Base-by-base conservation (phyloP, 1,140 invertebrate species). In the Papilio polytes region DNA sequence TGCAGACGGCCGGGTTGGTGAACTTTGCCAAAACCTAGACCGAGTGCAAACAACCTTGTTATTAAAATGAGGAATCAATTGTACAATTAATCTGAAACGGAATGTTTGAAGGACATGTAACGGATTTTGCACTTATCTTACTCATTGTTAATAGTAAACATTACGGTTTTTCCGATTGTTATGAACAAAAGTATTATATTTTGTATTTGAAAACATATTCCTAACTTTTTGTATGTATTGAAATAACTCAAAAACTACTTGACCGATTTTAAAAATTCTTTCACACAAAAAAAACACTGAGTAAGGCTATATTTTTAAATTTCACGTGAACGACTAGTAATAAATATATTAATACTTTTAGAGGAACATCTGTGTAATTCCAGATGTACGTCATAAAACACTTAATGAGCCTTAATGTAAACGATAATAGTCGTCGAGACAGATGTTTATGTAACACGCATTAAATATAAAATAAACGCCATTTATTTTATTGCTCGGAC, bases 1-100 rank as follows among this genome's bases (percentile, higher is more conserved):
- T 63, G 31, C 31, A 78, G 77, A 78, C 77, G 56, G 31, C 12
- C 56, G 77, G 77, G 77, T 78, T 44, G 77, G 18, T 78, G 77
- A 78, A 56, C 77, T 36, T 36, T 44, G 8, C 15, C 41, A 78
- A 78, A 78, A 78, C 41, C 36, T 63, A 78, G 36, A 8, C 56
- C 41, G 53, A 76, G 22, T 53, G 12, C n/a, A 44, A 26, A 76
- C n/a, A 70, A 13, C 63, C 26, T 70, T 70, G n/a, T 20, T 10
- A 18, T 63, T 26, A 63, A 2, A 63, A 26, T 31, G 26, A 70
- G 63, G 12, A 36, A 70, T 26, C 22, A 70, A 36, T 12, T 63
- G 22, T 63, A 26, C 7, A 4, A 31, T 1, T 70, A 31, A 70
- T 70, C 26, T 66, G 26, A 9, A 66, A 66, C 26, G 1, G 13